Evolutionary conservation across 2,888 invertebrate species (phyloP), one percentile per base, ranked within the genome.

Genomic region (Ornithoptera priamus): DNA sequence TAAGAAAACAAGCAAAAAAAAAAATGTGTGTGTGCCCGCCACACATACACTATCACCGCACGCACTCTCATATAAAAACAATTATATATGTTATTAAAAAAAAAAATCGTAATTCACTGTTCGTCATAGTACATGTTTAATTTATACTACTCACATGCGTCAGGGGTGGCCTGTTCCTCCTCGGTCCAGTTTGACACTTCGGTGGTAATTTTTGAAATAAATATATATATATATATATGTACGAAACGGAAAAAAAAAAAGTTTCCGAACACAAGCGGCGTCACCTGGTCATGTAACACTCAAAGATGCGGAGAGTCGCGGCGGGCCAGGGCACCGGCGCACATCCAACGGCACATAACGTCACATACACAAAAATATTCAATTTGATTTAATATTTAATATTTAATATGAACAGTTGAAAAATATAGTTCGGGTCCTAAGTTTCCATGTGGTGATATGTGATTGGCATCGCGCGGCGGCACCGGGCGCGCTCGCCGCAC

Each of bases 111-210:
- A 72, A 72, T 61, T 76, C 78, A 80, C 77, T 39, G 10, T 70
- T 30, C 4, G 30, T 30, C 30, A 30, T 30, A 30, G 30, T 30
- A 30, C 0, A 30, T 30, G 30, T 30, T 64, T 64, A 61, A 66
- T 64, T 72, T 70, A 63, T 50, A 30, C 73, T 88, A 92, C 92
- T 92, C 75, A 92, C 92, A 92, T 92, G 87, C 92, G 92, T 91
- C 92, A 92, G 92, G 88, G 89, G 92, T 85, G 89, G 90, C 85
- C 86, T 89, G 86, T 78, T 88, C 92, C 85, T 88, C 91, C 84
- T 91, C 92, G 87, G 88, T 92, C 92, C 92, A 92, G 91, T 89
- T 91, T 90, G 92, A 90, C 89, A 92, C 90, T 88, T 91, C 81
- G 91, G 91, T 89, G 86, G 90, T 88, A 92, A 92, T 92, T 91